These are phyloP conservation scores for Leptothorax acervorum DNA, from an alignment of 2,888 invertebrate genomes.

Conservation along the genomic window DNA sequence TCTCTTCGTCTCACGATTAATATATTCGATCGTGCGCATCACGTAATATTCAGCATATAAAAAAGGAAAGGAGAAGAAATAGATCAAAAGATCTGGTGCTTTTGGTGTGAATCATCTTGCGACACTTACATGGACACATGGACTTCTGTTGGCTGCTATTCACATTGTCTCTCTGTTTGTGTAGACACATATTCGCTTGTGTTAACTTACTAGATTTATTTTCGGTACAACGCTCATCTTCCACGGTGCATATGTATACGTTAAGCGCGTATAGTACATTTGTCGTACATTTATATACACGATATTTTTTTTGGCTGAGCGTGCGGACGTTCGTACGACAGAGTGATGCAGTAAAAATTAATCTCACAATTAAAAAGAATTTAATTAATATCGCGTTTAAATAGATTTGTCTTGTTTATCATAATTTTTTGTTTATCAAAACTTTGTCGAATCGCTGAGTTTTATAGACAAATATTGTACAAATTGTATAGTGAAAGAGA, in stretches of 20 bases:
- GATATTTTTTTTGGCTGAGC: conserved; percentile 41
- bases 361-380: background rate
- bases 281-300: conserved; percentile 55
- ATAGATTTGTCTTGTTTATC: background rate
- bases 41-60: background rate
- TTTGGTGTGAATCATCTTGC: conserved; percentile 25
- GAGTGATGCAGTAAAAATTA: conserved; percentile 49
- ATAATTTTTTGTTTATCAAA: no score
- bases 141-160: conserved; percentile 35
- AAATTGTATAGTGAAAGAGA: background rate
- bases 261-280: conserved; percentile 32
- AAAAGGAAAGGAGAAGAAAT: background rate
- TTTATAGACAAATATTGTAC: background rate
- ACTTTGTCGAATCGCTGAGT: background rate
- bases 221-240: conserved; percentile 63
- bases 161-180: conserved; percentile 23
- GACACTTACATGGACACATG: conserved; percentile 40
- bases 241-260: conserved; percentile 48
- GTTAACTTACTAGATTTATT: conserved; percentile 56
- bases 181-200: conserved; percentile 8
- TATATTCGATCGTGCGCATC: conserved; percentile 30
- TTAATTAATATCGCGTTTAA: conserved; percentile 18
- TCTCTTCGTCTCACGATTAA: conserved; percentile 12
- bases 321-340: conserved; percentile 57
- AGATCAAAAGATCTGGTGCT: conserved; percentile 37